A percentile compares a stretch with the other conserved stretches of the same genome.
phyloP scores from a whole-genome alignment of 2,113 vertebrate species.

The Acrocephalus kingi region DNA sequence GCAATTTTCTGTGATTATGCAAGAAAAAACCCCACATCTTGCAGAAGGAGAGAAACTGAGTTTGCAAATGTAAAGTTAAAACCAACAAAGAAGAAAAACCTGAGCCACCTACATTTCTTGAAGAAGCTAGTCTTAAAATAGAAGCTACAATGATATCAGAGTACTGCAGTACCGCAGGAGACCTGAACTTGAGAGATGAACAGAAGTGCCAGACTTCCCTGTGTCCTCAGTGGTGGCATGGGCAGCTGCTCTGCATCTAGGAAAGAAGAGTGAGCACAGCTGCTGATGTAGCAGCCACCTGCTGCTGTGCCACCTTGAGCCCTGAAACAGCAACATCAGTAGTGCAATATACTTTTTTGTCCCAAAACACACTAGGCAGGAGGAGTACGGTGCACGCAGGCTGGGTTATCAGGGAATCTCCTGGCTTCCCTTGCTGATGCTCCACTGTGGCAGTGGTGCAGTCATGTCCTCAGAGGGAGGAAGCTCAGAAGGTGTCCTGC shows the following conservation, averaged over 20 bases:
- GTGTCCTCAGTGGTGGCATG: fast-evolving
- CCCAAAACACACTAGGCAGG: not conserved
- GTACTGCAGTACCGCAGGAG: conserved; percentile 27
- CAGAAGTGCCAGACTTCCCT: not conserved
- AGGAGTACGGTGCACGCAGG: not conserved
- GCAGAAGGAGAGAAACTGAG: not conserved
- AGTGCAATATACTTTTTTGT: fast-evolving
- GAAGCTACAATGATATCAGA: conserved; percentile 20
- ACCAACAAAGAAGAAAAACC: not conserved
- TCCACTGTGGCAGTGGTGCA: fast-evolving
- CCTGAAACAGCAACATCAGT: not conserved
- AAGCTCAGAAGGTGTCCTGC: not conserved
- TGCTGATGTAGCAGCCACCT: not conserved
- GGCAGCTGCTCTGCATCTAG: not conserved
- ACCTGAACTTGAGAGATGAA: conserved; percentile 15
- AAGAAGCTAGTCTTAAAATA: conserved; percentile 48
- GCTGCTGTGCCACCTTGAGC: not conserved
- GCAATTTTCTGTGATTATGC: not conserved
- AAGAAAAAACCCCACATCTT: not conserved
- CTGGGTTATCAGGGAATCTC: not conserved
- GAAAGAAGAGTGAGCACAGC: not conserved
- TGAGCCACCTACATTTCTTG: not conserved
- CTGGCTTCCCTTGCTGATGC: not conserved
- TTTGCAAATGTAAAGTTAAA: conserved; percentile 34
- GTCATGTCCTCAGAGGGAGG: not conserved